Base-by-base conservation (phyloP, 1,140 invertebrate genomes). In the Lerema accius region DNA sequence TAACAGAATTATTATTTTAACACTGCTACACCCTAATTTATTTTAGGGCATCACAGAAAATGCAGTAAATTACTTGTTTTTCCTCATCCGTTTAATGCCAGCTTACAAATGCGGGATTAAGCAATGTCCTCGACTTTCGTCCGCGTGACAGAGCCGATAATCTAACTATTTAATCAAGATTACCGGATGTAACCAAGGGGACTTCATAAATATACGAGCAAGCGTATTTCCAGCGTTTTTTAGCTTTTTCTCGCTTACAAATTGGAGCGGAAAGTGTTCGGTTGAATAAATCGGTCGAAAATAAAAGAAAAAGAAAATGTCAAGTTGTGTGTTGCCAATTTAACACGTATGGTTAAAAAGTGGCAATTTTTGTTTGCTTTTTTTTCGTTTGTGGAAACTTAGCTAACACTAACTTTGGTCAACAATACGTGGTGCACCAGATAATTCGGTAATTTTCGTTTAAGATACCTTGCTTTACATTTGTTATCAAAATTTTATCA, bases 81-180 rank as follows among this genome's bases (percentile, higher is more conserved):
- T 56, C 53, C 53, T 58, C 39, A 45, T 58, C 53, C 53, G 40
- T 14, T 26, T 58, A 58, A 58, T 45, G 13, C 53, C 42, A 23
- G 32, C 53, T 58, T 45, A 58, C 51, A 56, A 56, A 56, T 56
- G 51, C 51, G 51, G 51, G 51, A 56, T 56, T 56, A 56, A 19
- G 19, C 23, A 58, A 43, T 58, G 53, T 58, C 53, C 40, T 45
- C 53, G 37, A 32, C 23, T 14, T 42, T 43, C 15, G 16, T 58
- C 11, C 15, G 53, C 17, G 13, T 58, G 53, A 58, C 42, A 45
- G 23, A 45, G 13, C 67, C 65, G 73, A 76, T 76, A 74, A 74
- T 76, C 76, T 69, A 55, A 66, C 65, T 67, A 73, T 66, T 79
- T 79, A 73, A 79, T 79, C 76, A 79, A 76, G 76, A 79, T 76